These are phyloP conservation scores for Aplysia californica DNA, from an alignment of 1,140 invertebrate species.

Conservation along the genomic window DNA sequence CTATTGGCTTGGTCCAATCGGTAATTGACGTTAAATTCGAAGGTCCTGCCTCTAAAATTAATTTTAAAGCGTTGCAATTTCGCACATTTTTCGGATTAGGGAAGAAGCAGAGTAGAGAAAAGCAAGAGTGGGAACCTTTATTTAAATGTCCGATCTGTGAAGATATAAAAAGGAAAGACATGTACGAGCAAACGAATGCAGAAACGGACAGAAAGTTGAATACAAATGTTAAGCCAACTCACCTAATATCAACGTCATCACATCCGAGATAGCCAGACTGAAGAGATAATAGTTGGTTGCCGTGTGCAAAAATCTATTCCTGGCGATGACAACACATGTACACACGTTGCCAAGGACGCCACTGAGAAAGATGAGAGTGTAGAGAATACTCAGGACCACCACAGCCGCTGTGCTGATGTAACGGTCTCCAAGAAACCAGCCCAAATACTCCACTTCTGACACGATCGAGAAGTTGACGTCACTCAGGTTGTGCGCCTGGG, in stretches of 20 bases:
- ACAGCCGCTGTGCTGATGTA: slow-evolving; percentile 39
- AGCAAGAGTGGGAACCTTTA: too few species aligned
- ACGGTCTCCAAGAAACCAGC: slow-evolving; percentile 30
- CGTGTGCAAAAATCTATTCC: slow-evolving; percentile 87
- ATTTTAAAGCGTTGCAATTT: too few species aligned
- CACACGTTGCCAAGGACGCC: slow-evolving; percentile 91
- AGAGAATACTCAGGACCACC: slow-evolving; percentile 74
- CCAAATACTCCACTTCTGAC: slow-evolving; percentile 27
- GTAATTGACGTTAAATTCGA: too few species aligned
- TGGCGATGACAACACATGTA: slow-evolving; percentile 91
- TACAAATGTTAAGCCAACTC: too few species aligned
- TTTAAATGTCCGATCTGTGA: too few species aligned
- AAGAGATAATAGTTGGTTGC: slow-evolving; percentile 91
- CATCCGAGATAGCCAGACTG: slow-evolving; percentile 91
- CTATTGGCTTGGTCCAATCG: too few species aligned
- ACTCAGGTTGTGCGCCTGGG: background rate
- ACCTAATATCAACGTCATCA: slow-evolving; percentile 78
- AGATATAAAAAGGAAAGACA: too few species aligned
- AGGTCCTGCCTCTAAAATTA: too few species aligned
- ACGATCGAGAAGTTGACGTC: slow-evolving; percentile 21
- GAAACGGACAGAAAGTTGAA: too few species aligned
- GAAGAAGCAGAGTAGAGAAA: too few species aligned
- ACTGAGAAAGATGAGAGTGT: slow-evolving; percentile 84
- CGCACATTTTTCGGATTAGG: too few species aligned
- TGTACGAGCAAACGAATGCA: too few species aligned